Conservation (phyloP, 2,113 vertebrate species). For the Pelodiscus sinensis region DNA sequence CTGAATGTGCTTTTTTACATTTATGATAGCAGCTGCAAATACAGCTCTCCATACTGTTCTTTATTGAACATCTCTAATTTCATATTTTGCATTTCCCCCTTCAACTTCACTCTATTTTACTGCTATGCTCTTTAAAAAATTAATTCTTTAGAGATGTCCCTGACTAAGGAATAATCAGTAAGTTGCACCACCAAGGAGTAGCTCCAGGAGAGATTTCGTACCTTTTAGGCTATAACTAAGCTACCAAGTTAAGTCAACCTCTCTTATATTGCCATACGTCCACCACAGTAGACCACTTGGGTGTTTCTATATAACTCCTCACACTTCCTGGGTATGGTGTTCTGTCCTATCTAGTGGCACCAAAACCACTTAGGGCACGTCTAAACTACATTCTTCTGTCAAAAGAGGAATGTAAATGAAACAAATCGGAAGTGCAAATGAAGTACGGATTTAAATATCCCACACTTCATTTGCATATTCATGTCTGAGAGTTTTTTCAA, state of each 20-base stretch:
- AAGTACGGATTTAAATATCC: no score
- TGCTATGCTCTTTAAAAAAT: neutral
- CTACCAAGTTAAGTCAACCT: neutral
- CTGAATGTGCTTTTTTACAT: neutral
- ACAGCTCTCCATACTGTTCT: neutral
- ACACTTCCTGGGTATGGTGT: no score
- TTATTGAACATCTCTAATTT: neutral
- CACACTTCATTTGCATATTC: no score
- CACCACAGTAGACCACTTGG: neutral
- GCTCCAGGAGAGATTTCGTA: neutral
- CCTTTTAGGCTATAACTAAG: neutral
- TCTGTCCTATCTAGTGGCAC: no score
- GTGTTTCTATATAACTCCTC: no score
- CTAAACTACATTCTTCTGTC: no score
- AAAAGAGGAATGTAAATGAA: no score
- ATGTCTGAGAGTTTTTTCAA: no score
- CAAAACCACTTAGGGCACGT: no score
- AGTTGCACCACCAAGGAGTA: accelerated
- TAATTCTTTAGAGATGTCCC: neutral
- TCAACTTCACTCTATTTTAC: neutral
- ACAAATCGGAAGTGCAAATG: no score
- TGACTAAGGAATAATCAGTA: accelerated
- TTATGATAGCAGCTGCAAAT: neutral
- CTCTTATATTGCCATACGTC: neutral
- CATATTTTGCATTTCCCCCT: neutral